phyloP scores from a whole-genome alignment of 2,113 vertebrate species.

The Apteryx owenii region DNA sequence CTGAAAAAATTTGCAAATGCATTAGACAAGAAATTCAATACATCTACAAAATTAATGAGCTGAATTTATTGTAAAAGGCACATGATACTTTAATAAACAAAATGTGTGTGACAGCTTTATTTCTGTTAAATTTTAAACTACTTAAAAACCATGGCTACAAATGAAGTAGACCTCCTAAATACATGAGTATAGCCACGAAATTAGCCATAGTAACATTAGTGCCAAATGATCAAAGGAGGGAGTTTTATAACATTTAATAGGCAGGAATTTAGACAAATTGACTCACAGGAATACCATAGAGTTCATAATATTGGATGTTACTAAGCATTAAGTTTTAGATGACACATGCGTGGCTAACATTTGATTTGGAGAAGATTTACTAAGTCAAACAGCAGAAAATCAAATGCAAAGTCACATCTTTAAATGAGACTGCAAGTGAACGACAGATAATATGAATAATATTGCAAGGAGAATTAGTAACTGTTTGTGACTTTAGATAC shows the following conservation, averaged over 20 bases:
- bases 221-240: background rate
- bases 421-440: background rate
- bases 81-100: background rate
- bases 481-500: background rate
- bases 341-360: background rate
- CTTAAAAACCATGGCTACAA: background rate
- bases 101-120: background rate
- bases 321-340: background rate
- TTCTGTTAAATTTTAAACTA: background rate
- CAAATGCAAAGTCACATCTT: background rate
- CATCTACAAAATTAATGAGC: background rate
- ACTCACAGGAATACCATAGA: background rate
- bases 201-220: background rate
- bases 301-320: conserved; percentile 22
- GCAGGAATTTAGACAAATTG: background rate
- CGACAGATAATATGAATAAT: background rate
- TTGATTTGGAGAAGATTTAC: conserved; percentile 27
- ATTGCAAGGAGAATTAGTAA: background rate
- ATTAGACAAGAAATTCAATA: background rate
- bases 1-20: background rate
- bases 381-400: background rate
- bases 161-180: background rate
- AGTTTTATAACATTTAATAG: background rate
- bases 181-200: background rate
- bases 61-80: background rate